Evolutionary conservation across 1,140 invertebrate species (phyloP).

Genomic region (Euschistus heros): DNA sequence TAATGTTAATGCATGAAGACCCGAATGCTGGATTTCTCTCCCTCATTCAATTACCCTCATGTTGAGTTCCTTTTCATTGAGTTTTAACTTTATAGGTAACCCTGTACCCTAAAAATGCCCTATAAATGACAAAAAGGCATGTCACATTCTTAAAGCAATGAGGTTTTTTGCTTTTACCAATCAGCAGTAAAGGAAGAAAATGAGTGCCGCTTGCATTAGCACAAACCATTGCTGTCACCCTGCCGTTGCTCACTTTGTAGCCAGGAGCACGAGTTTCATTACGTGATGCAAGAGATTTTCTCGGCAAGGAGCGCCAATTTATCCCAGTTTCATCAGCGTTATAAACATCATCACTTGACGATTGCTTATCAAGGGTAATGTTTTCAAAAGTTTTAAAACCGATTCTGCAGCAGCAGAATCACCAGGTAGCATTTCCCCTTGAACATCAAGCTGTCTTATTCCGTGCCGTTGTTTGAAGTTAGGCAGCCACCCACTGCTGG

Average conservation of each 20-base stretch:
- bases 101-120: no score
- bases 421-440: slow-evolving; percentile 21
- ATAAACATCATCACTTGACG: slow-evolving; percentile 31
- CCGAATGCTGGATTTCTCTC: no score
- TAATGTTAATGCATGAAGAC: no score
- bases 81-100: no score
- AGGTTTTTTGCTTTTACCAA: slow-evolving; percentile 31
- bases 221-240: slow-evolving; percentile 34
- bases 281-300: slow-evolving; percentile 33
- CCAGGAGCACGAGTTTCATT: slow-evolving; percentile 33
- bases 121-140: slow-evolving; percentile 26
- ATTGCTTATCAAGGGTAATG: slow-evolving; percentile 13
- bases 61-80: no score
- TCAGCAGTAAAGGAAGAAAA: slow-evolving; percentile 33
- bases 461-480: slow-evolving; percentile 34
- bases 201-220: slow-evolving; percentile 34
- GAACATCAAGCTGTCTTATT: no score
- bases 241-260: slow-evolving; percentile 34
- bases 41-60: no score
- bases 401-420: background rate
- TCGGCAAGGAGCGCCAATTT: slow-evolving; percentile 35
- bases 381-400: background rate
- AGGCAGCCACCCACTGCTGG: slow-evolving; percentile 35
- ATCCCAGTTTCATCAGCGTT: slow-evolving; percentile 37
- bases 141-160: slow-evolving; percentile 29